Evolutionary conservation across 2,797 vertebrate species (phyloP), one percentile per base, ranked within the genome.

Genomic region (Brachyalestes nurse): DNA sequence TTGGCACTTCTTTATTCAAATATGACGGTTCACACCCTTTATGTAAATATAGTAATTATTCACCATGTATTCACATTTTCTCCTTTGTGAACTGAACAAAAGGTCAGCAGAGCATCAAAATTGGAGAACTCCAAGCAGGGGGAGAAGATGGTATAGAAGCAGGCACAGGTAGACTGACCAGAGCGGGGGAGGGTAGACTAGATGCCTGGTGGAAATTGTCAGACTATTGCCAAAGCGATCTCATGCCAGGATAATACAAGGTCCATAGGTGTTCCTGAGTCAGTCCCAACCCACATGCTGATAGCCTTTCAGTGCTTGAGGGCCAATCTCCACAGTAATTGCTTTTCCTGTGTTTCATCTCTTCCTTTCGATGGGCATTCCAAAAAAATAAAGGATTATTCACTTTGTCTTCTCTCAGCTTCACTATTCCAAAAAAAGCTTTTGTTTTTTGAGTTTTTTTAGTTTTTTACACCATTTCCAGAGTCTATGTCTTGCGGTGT

Each of bases 221-320:
- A 93, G 87, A 88, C 90, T 95, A 96, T 97, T 96, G 93, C 91
- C 92, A 94, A 93, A 95, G 93, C 91, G 92, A 96, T 95, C 95
- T 96, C 93, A 95, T 96, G 94, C 95, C 86, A 95, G 94, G 95
- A 95, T 96, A 96, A 97, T 97, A 94, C 94, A 96, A 94, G 95
- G 96, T 90, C 86, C 55, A 95, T 96, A 97, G 96, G 96, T 97
- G 96, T 96, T 95, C 95, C 94, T 92, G 93, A 96, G 94, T 95
- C 95, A 97, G 96, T 96, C 94, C 94, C 93, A 96, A 93, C 92
- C 92, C 92, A 96, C 96, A 95, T n/a, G 95, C 95, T 96, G 96
- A 94, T 95, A 96, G 95, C 94, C 94, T 97, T 96, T 96, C 95
- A 96, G 94, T 93, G 93, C 93, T 93, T 93, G 93, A 95, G 91